These are phyloP conservation scores for Pseudochromis fuscus DNA, from an alignment of 2,797 vertebrate species.

Conservation along the genomic window DNA sequence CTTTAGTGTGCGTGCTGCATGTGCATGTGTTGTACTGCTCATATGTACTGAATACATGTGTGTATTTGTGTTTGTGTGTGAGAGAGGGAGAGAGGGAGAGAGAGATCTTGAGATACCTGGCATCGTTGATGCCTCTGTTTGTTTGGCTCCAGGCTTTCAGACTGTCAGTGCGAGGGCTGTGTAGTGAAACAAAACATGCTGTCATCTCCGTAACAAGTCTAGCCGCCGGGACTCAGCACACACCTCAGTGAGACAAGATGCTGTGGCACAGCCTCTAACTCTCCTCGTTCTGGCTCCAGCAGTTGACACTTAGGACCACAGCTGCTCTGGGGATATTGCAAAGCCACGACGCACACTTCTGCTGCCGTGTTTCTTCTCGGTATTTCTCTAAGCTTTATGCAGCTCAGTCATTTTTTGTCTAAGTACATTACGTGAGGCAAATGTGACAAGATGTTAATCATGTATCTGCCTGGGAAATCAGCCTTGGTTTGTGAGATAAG, in stretches of 20 bases:
- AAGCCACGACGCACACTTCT: constrained; percentile 33
- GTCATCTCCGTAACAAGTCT: constrained; percentile 84
- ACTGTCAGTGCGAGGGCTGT: constrained; percentile 78
- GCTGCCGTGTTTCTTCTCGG: constrained; percentile 1
- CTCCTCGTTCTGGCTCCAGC: constrained; percentile 56
- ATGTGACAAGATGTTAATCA: constrained; percentile 48
- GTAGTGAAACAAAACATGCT: constrained; percentile 84
- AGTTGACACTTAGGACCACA: constrained; percentile 70
- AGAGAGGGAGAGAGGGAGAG: constrained; percentile 30
- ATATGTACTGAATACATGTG: constrained; percentile 8
- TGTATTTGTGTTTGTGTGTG: constrained; percentile 14
- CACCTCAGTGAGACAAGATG: constrained; percentile 73
- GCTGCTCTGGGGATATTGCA: constrained; percentile 51
- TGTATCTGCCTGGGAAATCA: constrained; percentile 24
- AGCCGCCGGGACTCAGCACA: constrained; percentile 75
- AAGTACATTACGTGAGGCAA: constrained; percentile 14
- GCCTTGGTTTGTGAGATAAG: constrained; percentile 24
- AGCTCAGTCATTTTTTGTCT: constrained; percentile 26
- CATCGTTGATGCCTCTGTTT: constrained; percentile 80
- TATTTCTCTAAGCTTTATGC: constrained; percentile 30
- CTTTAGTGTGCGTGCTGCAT: constrained; percentile 29
- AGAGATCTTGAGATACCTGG: constrained; percentile 77
- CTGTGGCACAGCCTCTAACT: constrained; percentile 66
- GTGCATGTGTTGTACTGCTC: constrained; percentile 21
- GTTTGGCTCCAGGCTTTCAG: constrained; percentile 82